Evolutionary conservation across 2,888 invertebrate species (phyloP).

Genomic region (Tetanocera ferruginea): DNA sequence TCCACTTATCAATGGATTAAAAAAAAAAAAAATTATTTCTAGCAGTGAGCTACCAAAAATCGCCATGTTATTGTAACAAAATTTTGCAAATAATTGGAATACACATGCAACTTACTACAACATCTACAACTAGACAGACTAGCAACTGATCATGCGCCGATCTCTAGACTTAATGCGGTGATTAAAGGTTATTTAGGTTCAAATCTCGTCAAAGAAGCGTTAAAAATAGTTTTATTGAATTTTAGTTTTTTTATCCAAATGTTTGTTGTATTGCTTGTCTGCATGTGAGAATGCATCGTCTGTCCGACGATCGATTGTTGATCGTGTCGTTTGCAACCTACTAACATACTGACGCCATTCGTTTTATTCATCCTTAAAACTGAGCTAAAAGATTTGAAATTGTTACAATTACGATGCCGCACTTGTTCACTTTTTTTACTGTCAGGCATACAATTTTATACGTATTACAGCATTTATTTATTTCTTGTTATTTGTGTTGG

Average conservation of each 20-base stretch:
- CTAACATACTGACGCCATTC: slow-evolving; percentile 7
- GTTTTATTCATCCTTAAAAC: background rate
- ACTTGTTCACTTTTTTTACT: background rate
- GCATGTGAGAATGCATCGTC: background rate
- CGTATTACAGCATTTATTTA: background rate
- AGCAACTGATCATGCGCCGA: background rate
- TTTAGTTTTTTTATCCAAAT: background rate
- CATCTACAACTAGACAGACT: background rate
- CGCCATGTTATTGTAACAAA: background rate
- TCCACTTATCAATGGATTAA: no score
- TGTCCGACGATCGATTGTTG: background rate
- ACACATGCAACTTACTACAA: slow-evolving; percentile 20
- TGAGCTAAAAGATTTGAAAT: background rate
- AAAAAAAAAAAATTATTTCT: no score
- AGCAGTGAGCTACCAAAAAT: no score
- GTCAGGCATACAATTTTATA: background rate
- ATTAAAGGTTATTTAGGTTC: slow-evolving; percentile 27
- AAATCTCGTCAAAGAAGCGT: slow-evolving; percentile 7
- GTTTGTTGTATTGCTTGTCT: background rate
- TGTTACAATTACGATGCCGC: slow-evolving; percentile 23
- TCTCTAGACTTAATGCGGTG: slow-evolving; percentile 1
- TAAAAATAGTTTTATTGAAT: slow-evolving; percentile 1
- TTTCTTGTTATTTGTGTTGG: background rate
- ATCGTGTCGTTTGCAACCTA: slow-evolving; percentile 19
- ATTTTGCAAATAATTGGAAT: slow-evolving; percentile 26